Evolutionary conservation across 2,888 invertebrate genomes (phyloP).

Genomic region (Liposcelis brunnea): DNA sequence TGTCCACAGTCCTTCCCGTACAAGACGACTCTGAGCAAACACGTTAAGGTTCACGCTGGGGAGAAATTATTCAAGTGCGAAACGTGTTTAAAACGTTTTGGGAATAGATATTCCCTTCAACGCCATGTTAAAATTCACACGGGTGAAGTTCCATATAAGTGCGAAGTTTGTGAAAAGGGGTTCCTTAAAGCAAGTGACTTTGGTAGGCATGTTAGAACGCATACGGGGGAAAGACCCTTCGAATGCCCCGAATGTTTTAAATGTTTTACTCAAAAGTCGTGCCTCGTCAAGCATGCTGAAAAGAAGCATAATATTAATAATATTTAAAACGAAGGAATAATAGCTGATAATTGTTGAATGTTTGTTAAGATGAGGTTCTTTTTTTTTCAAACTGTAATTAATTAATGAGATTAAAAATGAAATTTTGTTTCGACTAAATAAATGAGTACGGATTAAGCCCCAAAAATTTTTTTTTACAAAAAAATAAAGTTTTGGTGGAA

Average conservation of each 20-base stretch:
- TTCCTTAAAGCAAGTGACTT: conserved; percentile 7
- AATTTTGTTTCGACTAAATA: no score
- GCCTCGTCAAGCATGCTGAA: conserved; percentile 7
- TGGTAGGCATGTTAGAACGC: conserved; percentile 1
- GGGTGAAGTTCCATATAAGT: conserved; percentile 8
- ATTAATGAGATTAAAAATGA: no score
- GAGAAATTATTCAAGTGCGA: conserved; percentile 8
- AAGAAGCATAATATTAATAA: conserved; percentile 3
- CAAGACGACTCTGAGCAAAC: conserved; percentile 7
- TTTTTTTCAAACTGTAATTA: no score
- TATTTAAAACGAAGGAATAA: no score
- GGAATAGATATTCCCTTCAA: conserved; percentile 4
- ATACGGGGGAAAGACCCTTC: conserved; percentile 4
- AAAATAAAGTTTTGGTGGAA: no score
- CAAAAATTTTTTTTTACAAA: no score
- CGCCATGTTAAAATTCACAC: conserved; percentile 7
- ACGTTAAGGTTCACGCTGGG: conserved; percentile 6
- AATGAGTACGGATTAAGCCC: no score
- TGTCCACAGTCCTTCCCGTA: conserved; percentile 6
- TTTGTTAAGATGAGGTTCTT: no score
- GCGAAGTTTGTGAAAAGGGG: conserved; percentile 7
- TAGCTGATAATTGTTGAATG: no score
- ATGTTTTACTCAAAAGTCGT: conserved; percentile 6
- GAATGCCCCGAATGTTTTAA: conserved; percentile 1
- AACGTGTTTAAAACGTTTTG: conserved; percentile 1